Evolutionary conservation across 2,113 vertebrate species (phyloP), one percentile per base, ranked within the genome.

Genomic region (Tamias sibiricus): DNA sequence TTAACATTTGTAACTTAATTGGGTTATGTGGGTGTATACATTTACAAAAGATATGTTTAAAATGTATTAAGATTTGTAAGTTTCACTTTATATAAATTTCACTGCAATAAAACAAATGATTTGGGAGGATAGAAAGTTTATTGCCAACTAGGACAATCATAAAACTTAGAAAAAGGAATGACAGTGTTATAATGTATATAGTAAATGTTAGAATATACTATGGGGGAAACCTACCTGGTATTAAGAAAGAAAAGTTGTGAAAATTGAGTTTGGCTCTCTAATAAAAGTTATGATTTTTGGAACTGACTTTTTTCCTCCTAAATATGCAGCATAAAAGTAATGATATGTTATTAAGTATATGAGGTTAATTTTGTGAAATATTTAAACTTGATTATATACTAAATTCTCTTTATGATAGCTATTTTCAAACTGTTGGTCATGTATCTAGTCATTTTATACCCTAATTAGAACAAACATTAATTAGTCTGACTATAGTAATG

Each of bases 351-450:
- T 87, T 92, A 85, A 68, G 40, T 88, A 62, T 84, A 20, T 49
- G 5, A 79, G 40, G 20, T 96, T 79, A 87, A 86, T 81, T 92
- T 93, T 85, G 66, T 90, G 42, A 40, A 37, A 20, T 62, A 52
- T 85, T 95, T 95, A 97, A 89, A 72, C 42, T 96, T 96, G 74
- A 96, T 95, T 92, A 69, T 74, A 81, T 80, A 69, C 40, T 52
- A 69, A 92, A 68, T 90, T 96, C n/a, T 86, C 35, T 91, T 79
- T 94, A 66, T 76, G 44, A 81, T 84, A 54, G 44, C 59, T 95
- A 32, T 92, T 59, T 95, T 91, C 52, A 90, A 14, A 75, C 69
- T 90, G 37, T 88, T 87, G 35, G 8, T 84, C 16, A 22, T 47
- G 1, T 75, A 59, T 64, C 40, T 24, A 72, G 83, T 93, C 68